These are phyloP conservation scores for Rutpela maculata DNA, from an alignment of 2,888 invertebrate genomes.

Conservation along the genomic window DNA sequence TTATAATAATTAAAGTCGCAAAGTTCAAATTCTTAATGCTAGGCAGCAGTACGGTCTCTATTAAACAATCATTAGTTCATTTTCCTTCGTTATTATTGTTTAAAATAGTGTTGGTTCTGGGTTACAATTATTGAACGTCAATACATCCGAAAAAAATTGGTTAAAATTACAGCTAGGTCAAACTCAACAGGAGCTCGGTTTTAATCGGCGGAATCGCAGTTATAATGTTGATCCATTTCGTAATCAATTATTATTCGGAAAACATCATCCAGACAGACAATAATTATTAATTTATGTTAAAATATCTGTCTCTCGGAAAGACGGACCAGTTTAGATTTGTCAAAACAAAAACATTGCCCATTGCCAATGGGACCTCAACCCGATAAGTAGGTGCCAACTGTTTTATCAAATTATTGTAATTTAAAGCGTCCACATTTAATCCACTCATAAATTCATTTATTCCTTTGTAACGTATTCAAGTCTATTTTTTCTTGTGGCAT, in stretches of 20 bases:
- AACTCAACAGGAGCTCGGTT: background rate
- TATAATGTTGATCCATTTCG: background rate
- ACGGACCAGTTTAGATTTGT: background rate
- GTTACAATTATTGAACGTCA: background rate
- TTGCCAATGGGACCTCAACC: background rate
- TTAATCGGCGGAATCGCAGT: background rate
- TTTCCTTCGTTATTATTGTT: slow-evolving; percentile 17
- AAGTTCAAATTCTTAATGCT: slow-evolving; percentile 52
- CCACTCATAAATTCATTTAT: background rate
- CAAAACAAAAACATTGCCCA: background rate
- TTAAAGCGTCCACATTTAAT: background rate
- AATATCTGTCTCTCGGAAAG: slow-evolving; percentile 1
- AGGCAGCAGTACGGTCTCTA: slow-evolving; percentile 31
- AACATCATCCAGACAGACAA: background rate
- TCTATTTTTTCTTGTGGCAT: slow-evolving; percentile 28
- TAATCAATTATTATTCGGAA: slow-evolving; percentile 7
- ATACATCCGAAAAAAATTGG: background rate
- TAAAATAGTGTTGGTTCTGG: background rate
- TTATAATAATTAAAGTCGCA: slow-evolving; percentile 50
- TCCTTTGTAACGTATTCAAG: background rate
- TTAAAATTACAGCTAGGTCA: background rate
- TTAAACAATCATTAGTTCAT: slow-evolving; percentile 24
- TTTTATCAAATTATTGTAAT: background rate
- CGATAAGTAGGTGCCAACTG: background rate
- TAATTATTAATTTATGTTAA: slow-evolving; percentile 1